These are phyloP conservation scores for Matsumurasca onukii DNA, from an alignment of 1,140 invertebrate genomes.

Conservation along the genomic window DNA sequence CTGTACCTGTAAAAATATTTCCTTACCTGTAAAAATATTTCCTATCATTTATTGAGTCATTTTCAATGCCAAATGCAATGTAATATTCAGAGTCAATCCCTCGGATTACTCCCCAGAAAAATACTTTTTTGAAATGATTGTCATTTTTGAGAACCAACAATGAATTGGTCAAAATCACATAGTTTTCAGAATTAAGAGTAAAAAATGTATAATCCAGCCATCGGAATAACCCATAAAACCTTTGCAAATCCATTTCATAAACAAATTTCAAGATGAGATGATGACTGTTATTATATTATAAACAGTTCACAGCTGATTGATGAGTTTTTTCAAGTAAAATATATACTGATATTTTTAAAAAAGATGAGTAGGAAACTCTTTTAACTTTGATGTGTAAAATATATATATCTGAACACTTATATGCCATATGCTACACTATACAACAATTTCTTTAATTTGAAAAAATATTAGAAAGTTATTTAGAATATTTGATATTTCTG, in stretches of 20 bases:
- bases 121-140: slow-evolving; percentile 71
- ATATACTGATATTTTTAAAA: too few species aligned
- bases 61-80: slow-evolving; percentile 68
- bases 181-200: slow-evolving; percentile 62
- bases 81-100: slow-evolving; percentile 69
- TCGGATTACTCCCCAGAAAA: slow-evolving; percentile 72
- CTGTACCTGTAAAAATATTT: too few species aligned
- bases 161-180: slow-evolving; percentile 65
- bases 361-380: too few species aligned
- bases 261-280: neutral
- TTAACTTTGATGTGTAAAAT: too few species aligned
- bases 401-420: too few species aligned
- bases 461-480: too few species aligned
- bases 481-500: too few species aligned
- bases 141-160: slow-evolving; percentile 68
- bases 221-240: neutral
- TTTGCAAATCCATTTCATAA: slow-evolving; percentile 8
- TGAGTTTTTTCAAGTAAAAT: too few species aligned
- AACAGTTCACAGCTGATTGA: too few species aligned
- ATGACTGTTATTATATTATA: too few species aligned
- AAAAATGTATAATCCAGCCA: neutral
- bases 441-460: too few species aligned
- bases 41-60: slow-evolving; percentile 62
- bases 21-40: slow-evolving; percentile 67
- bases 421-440: too few species aligned